Conservation (phyloP, 2,888 invertebrate genomes). For the Machimus atricapillus region DNA sequence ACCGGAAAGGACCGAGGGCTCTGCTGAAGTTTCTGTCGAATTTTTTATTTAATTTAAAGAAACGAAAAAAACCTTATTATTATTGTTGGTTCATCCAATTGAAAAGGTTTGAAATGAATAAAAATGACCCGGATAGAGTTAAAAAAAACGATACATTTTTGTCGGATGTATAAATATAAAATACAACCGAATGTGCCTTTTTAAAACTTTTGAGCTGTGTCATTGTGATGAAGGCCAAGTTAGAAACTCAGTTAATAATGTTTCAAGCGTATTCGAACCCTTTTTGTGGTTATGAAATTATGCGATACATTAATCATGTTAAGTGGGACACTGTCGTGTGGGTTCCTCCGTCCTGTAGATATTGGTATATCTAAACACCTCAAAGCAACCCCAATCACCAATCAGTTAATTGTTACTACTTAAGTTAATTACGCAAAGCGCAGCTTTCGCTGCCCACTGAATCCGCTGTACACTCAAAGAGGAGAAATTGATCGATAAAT, state of each 20-base stretch:
- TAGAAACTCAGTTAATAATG: not conserved
- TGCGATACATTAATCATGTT: not conserved
- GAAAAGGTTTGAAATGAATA: conserved; percentile 13
- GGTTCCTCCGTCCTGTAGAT: not conserved
- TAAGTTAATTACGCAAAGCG: not conserved
- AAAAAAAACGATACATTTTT: not conserved
- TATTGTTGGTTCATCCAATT: conserved; percentile 25
- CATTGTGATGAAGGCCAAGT: not conserved
- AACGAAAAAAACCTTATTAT: conserved; percentile 26
- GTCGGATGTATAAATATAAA: not conserved
- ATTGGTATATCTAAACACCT: not conserved
- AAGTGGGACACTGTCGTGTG: not conserved
- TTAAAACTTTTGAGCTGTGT: not conserved
- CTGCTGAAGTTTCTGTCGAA: conserved; percentile 17
- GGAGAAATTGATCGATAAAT: not conserved
- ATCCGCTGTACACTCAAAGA: not conserved
- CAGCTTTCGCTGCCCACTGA: not conserved
- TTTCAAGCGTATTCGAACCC: not conserved
- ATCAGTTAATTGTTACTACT: conserved; percentile 1
- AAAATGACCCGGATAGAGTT: conserved; percentile 5
- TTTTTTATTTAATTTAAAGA: conserved; percentile 21
- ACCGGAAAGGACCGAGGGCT: not conserved
- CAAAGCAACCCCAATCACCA: not conserved
- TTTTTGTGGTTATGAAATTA: not conserved
- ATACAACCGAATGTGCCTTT: not conserved